A percentile compares a stretch with the other conserved stretches of the same genome.
Conservation (phyloP, 2,113 vertebrate species). For the Cololabis saira region DNA sequence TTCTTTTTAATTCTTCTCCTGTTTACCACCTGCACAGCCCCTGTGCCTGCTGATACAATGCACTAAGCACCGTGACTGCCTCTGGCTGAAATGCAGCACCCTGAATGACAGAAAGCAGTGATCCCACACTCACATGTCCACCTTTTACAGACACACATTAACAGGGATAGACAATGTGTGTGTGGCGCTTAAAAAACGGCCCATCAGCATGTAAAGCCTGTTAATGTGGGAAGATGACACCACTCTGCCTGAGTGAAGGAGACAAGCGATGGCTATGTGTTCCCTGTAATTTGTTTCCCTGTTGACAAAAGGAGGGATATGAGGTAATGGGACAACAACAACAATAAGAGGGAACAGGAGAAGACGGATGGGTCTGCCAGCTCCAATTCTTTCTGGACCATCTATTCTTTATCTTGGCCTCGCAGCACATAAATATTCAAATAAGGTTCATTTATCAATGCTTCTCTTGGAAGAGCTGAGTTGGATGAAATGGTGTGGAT, state of each 20-base stretch:
- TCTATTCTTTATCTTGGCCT: slow-evolving; percentile 87
- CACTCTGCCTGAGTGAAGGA: slow-evolving; percentile 62
- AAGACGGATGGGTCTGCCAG: slow-evolving; percentile 89
- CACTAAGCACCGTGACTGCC: slow-evolving; percentile 50
- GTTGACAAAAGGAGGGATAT: slow-evolving; percentile 75
- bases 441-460: slow-evolving; percentile 77
- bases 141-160: slow-evolving; percentile 42
- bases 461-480: slow-evolving; percentile 54
- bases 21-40: slow-evolving; percentile 47
- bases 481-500: slow-evolving; percentile 63
- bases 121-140: slow-evolving; percentile 48
- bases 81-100: slow-evolving; percentile 37
- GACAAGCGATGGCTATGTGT: slow-evolving; percentile 68
- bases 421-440: slow-evolving; percentile 77
- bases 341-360: slow-evolving; percentile 68
- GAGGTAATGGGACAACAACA: slow-evolving; percentile 72
- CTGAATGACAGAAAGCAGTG: slow-evolving; percentile 38
- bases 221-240: slow-evolving; percentile 66
- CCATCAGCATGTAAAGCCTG: slow-evolving; percentile 52
- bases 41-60: slow-evolving; percentile 51
- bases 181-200: slow-evolving; percentile 47
- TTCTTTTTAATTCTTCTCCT: slow-evolving; percentile 62
- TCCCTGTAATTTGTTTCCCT: slow-evolving; percentile 69
- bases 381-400: slow-evolving; percentile 83
- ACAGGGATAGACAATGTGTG: slow-evolving; percentile 33